Evolutionary conservation across 2,797 vertebrate genomes (phyloP).

Genomic region (Microctenopoma steveboyesi): DNA sequence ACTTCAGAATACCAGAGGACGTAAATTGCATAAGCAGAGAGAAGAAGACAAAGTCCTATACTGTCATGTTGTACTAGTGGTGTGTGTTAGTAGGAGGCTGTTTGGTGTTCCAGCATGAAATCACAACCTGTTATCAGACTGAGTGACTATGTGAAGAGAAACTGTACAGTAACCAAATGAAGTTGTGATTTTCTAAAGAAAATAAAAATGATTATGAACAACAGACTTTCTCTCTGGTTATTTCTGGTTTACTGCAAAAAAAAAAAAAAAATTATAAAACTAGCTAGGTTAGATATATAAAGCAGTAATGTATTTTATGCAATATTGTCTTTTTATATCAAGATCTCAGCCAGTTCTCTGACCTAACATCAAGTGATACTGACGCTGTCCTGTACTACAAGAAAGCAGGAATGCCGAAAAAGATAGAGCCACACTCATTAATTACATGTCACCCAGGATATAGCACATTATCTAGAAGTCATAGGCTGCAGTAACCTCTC

Average conservation of each 20-base stretch:
- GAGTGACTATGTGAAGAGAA: slow-evolving; percentile 75
- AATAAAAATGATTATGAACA: slow-evolving; percentile 82
- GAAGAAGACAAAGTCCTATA: slow-evolving; percentile 56
- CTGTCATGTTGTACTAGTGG: slow-evolving; percentile 75
- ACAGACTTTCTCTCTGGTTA: slow-evolving; percentile 37
- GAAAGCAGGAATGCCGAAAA: slow-evolving; percentile 9
- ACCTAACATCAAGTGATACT: slow-evolving; percentile 36
- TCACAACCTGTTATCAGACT: slow-evolving; percentile 75
- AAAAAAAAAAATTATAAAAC: neutral
- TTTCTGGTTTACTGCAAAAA: slow-evolving; percentile 36
- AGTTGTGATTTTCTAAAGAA: slow-evolving; percentile 84
- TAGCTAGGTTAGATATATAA: neutral
- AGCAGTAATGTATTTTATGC: too few species aligned
- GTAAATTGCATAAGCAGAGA: slow-evolving; percentile 44
- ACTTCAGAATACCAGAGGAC: slow-evolving; percentile 63
- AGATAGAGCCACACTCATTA: neutral
- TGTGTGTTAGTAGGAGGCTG: slow-evolving; percentile 73
- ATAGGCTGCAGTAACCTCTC: neutral
- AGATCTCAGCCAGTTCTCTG: slow-evolving; percentile 33
- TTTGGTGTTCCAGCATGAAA: slow-evolving; percentile 83
- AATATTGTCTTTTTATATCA: too few species aligned
- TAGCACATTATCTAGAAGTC: neutral
- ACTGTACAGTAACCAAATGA: slow-evolving; percentile 85
- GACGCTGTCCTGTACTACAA: slow-evolving; percentile 29
- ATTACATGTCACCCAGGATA: too few species aligned